Evolutionary conservation across 1,140 invertebrate species (phyloP).

Genomic region (Cotesia typhae): DNA sequence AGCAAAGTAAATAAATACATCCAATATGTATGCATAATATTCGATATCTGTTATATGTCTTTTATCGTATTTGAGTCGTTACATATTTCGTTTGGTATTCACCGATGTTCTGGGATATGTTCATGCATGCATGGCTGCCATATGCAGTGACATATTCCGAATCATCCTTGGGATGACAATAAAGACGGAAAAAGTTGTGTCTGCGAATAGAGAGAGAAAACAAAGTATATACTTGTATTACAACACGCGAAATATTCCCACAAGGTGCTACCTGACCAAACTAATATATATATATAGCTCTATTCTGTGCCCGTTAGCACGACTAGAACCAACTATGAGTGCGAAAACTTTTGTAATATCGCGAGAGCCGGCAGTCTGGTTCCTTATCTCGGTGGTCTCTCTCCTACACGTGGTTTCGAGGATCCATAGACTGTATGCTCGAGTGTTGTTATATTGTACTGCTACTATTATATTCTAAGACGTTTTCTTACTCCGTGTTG

Average conservation of each 20-base stretch:
- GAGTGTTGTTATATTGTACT: background rate
- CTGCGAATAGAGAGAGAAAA: background rate
- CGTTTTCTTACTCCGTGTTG: background rate
- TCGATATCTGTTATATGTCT: background rate
- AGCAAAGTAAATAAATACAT: no score
- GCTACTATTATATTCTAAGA: constrained; percentile 3
- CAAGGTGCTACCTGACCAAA: constrained; percentile 5
- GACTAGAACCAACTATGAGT: constrained; percentile 25
- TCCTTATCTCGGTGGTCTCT: constrained; percentile 11
- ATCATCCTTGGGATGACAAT: background rate
- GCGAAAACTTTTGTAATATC: constrained; percentile 41
- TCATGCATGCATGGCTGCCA: background rate
- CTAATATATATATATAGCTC: no score
- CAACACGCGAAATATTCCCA: constrained; percentile 25
- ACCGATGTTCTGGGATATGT: background rate
- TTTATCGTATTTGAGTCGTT: background rate
- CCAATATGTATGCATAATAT: background rate
- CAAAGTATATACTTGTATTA: constrained; percentile 6
- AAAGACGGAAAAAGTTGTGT: background rate
- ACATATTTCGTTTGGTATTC: background rate
- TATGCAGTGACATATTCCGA: no score
- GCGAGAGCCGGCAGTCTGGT: constrained; percentile 31
- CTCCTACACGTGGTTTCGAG: background rate
- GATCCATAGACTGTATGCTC: no score
- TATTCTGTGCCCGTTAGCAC: no score